Conservation (phyloP, 2,888 invertebrate genomes). For the Zygogramma bicolorata region DNA sequence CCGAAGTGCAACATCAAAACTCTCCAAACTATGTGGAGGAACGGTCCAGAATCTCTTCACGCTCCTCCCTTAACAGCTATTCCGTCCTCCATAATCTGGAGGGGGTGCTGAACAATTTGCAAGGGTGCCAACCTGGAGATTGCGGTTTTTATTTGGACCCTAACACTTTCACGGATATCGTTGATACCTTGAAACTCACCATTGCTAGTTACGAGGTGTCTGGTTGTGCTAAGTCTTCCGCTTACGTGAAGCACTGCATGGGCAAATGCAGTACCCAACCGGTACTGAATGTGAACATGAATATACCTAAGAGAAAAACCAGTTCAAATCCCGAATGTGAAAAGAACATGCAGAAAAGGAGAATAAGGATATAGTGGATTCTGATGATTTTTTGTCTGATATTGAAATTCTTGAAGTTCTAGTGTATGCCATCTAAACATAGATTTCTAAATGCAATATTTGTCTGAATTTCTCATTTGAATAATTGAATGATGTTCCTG, state of each 20-base stretch:
- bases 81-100: slow-evolving; percentile 12
- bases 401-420: background rate
- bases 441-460: background rate
- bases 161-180: slow-evolving; percentile 12
- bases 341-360: slow-evolving; percentile 1
- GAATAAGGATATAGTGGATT: background rate
- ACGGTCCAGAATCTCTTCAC: background rate
- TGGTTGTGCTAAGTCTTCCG: background rate
- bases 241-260: background rate
- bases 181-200: slow-evolving; percentile 15
- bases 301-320: slow-evolving; percentile 1
- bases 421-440: background rate
- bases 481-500: too few species aligned
- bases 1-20: background rate
- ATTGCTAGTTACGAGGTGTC: background rate
- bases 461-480: too few species aligned
- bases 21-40: slow-evolving; percentile 2
- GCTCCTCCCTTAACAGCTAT: background rate
- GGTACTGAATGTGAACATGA: slow-evolving; percentile 5
- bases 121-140: slow-evolving; percentile 18
- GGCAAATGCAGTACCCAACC: slow-evolving; percentile 22
- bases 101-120: slow-evolving; percentile 20
- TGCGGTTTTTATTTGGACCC: slow-evolving; percentile 19
- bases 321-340: slow-evolving; percentile 19
- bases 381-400: background rate